Conservation (phyloP, 92 coral and sea anemone genomes). For the Muricea muricata region DNA sequence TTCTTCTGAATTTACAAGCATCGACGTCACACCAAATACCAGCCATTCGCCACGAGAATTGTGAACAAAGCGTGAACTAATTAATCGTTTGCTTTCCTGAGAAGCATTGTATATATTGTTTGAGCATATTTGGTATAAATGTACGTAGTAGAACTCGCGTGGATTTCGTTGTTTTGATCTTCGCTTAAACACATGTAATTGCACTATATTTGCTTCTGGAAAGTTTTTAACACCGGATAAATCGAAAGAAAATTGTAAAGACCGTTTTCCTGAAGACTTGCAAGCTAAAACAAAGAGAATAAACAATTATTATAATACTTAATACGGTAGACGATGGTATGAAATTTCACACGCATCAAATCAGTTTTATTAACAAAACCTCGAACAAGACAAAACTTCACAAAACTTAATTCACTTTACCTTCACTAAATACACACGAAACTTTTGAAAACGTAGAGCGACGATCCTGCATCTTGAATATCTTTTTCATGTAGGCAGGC, state of each 20-base stretch:
- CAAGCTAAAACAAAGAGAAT: not conserved
- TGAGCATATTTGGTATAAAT: slow-evolving; percentile 71
- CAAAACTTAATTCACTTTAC: not conserved
- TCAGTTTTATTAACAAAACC: no score
- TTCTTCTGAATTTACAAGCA: slow-evolving; percentile 52
- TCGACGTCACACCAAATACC: slow-evolving; percentile 80
- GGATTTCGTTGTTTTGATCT: slow-evolving; percentile 71
- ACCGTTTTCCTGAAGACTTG: slow-evolving; percentile 27
- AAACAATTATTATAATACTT: no score
- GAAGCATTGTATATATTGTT: slow-evolving; percentile 57
- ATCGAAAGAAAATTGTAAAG: slow-evolving; percentile 82
- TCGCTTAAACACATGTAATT: slow-evolving; percentile 83
- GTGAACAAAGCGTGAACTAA: slow-evolving; percentile 76
- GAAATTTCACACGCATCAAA: not conserved
- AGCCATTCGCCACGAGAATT: slow-evolving; percentile 83
- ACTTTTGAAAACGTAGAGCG: slow-evolving; percentile 27
- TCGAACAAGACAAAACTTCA: not conserved
- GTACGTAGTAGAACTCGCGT: slow-evolving; percentile 73
- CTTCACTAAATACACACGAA: slow-evolving; percentile 8
- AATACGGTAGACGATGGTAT: not conserved
- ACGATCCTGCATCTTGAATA: slow-evolving; percentile 28
- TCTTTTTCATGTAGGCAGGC: slow-evolving; percentile 12
- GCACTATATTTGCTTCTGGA: slow-evolving; percentile 76
- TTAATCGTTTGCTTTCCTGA: slow-evolving; percentile 39
- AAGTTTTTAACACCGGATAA: slow-evolving; percentile 70